phyloP scores from a whole-genome alignment of 2,113 vertebrate genomes.

The Equus przewalskii region DNA sequence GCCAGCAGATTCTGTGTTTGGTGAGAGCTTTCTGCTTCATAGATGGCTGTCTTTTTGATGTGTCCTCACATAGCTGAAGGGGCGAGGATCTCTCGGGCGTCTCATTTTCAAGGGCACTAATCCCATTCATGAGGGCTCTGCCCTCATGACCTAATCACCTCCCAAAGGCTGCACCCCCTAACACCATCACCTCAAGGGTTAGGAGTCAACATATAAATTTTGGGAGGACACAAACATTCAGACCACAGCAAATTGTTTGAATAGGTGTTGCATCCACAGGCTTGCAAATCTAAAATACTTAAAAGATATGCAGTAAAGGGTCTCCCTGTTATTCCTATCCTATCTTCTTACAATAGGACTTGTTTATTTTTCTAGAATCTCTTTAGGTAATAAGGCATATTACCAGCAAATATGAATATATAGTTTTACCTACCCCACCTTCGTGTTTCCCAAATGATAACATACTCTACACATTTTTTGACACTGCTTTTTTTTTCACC shows the following conservation, averaged over 20 bases:
- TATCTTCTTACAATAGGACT: background rate
- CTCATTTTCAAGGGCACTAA: background rate
- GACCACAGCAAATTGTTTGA: background rate
- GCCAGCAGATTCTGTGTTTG: background rate
- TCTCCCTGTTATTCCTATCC: background rate
- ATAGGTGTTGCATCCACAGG: background rate
- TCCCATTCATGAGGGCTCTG: background rate
- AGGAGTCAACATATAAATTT: background rate
- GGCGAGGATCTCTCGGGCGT: background rate
- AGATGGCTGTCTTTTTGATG: background rate
- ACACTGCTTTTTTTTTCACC: background rate
- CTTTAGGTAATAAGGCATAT: background rate
- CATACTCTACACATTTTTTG: slow-evolving; percentile 12
- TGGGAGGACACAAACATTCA: background rate
- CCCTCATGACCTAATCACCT: background rate
- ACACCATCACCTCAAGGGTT: background rate
- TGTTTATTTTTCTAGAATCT: slow-evolving; percentile 24
- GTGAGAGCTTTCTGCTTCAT: background rate
- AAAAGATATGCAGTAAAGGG: background rate
- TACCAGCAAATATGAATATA: slow-evolving; percentile 29
- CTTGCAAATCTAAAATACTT: slow-evolving; percentile 52
- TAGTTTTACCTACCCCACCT: background rate
- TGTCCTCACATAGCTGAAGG: background rate
- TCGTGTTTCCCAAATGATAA: slow-evolving; percentile 30
- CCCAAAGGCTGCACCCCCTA: background rate